Conservation (phyloP, 2,888 invertebrate species). For the Papilio protenor region DNA sequence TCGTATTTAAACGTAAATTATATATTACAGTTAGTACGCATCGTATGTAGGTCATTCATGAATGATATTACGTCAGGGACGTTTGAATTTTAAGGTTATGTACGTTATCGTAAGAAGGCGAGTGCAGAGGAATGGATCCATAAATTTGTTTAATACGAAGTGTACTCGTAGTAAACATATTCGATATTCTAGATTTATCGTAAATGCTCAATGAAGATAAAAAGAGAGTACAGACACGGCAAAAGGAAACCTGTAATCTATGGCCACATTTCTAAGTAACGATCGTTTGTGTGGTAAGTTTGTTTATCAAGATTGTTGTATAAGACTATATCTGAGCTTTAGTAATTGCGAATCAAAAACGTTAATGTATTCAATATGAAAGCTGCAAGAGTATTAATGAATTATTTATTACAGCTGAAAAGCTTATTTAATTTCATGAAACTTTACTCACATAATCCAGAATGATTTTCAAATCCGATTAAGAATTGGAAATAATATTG, state of each 20-base stretch:
- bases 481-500: not conserved
- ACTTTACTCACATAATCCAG: not conserved
- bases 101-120: not conserved
- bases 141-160: not conserved
- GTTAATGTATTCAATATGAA: not conserved
- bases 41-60: constrained; percentile 15
- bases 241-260: not conserved
- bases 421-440: not conserved
- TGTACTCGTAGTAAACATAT: not conserved
- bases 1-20: constrained; percentile 80
- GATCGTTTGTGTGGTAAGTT: not conserved
- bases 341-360: not conserved
- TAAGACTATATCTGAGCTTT: not conserved
- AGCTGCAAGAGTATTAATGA: not conserved
- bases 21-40: constrained; percentile 54
- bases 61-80: constrained; percentile 13
- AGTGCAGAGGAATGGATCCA: not conserved
- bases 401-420: not conserved
- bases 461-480: not conserved
- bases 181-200: not conserved
- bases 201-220: not conserved
- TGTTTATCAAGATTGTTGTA: not conserved
- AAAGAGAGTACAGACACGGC: not conserved
- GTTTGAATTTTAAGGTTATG: constrained; percentile 15
- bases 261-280: not conserved